Evolutionary conservation across 1,140 invertebrate species (phyloP).

Genomic region (Vollenhovia emeryi): DNA sequence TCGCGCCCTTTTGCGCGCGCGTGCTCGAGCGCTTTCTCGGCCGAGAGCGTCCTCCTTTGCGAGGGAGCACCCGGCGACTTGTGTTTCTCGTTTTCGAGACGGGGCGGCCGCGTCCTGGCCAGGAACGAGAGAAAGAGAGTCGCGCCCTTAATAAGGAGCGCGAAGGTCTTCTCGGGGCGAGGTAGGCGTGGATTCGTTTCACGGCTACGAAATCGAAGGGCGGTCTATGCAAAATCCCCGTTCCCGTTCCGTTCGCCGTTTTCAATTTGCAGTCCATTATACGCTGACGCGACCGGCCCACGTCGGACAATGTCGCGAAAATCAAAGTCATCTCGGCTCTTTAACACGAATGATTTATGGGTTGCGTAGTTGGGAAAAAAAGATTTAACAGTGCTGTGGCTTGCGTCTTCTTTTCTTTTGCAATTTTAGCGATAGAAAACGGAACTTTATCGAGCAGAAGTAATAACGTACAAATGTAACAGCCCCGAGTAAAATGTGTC

Average conservation of each 20-base stretch:
- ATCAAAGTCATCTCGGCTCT: conserved; percentile 38
- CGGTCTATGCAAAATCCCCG: conserved; percentile 47
- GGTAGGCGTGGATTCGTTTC: conserved; percentile 72
- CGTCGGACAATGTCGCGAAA: conserved; percentile 32
- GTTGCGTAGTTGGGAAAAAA: not conserved
- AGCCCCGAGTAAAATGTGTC: not conserved
- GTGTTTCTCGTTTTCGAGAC: conserved; percentile 59
- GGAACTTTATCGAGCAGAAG: no score
- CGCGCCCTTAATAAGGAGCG: conserved; percentile 68
- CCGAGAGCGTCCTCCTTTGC: not conserved
- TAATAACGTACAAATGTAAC: not conserved
- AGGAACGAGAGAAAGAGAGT: not conserved
- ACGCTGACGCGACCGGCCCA: conserved; percentile 19
- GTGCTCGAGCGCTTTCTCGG: not conserved
- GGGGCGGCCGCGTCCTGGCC: not conserved
- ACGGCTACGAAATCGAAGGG: conserved; percentile 59
- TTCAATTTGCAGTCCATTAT: conserved; percentile 56
- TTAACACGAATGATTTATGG: conserved; percentile 13
- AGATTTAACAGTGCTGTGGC: not conserved
- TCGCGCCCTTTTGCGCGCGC: conserved; percentile 56
- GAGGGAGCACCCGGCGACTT: not conserved
- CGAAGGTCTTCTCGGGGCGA: conserved; percentile 52
- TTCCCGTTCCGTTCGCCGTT: conserved; percentile 35
- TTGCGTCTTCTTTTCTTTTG: not conserved
- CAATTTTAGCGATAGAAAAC: not conserved